These are phyloP conservation scores for Opisthocomus hoazin DNA, from an alignment of 2,113 vertebrate species.

Conservation along the genomic window DNA sequence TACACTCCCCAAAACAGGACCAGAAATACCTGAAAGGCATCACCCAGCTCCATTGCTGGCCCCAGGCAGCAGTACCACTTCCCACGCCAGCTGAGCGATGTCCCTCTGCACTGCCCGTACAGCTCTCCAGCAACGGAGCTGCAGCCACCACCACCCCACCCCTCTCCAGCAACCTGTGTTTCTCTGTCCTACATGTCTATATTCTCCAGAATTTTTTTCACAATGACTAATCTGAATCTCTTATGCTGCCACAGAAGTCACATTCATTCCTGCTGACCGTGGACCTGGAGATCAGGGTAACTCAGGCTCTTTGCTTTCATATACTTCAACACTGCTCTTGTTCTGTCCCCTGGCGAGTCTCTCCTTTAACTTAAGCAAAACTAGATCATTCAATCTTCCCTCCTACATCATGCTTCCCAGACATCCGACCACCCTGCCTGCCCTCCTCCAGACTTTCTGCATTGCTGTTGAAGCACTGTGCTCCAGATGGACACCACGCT, in stretches of 20 bases:
- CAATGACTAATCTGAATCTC: neutral
- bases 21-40: neutral
- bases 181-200: neutral
- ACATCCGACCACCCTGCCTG: neutral
- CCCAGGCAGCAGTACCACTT: neutral
- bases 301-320: neutral
- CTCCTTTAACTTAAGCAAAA: neutral
- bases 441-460: neutral
- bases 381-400: neutral
- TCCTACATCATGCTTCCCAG: neutral
- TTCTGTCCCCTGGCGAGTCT: neutral
- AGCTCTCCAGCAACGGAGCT: neutral
- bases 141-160: neutral
- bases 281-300: neutral
- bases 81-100: neutral
- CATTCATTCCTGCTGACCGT: neutral
- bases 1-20: neutral
- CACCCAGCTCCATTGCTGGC: fast-evolving
- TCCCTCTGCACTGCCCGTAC: neutral
- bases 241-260: neutral
- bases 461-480: neutral
- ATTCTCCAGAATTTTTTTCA: neutral
- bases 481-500: neutral
- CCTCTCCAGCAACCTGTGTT: neutral
- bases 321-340: neutral